Base-by-base conservation (phyloP, 2,888 invertebrate species). In the Lasioglossum malachurum region DNA sequence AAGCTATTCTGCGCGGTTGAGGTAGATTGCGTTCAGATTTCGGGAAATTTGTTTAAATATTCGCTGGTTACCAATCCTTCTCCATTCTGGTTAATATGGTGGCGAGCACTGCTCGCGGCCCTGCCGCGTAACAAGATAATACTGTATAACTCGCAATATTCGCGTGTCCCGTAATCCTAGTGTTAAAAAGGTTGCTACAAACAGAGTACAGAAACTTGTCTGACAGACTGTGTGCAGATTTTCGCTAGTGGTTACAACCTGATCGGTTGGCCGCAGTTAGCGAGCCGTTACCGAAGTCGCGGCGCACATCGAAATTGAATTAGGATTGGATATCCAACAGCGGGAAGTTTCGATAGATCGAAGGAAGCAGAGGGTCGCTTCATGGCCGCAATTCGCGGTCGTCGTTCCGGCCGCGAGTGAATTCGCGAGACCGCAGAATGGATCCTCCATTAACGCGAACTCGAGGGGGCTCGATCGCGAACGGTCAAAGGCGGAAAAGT, bases 371-470 rank as follows among this genome's bases (percentile, higher is more conserved):
- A 49, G 31, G n/a, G 31, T 31, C 73, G 73, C 49, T 31, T 46
- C 73, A 19, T 23, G 41, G 14, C 71, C 44, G n/a, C 38, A 8
- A 19, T 57, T 69, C 57, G 31, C 2, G 41, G 38, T 41, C 1
- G 71, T 38, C 12, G 12, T 12, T 23, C 27, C 41, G 64, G 31
- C 60, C 31, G 16, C 57, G 49, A 14, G 35, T 53, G 76, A 83
- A 83, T 84, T 84, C 78, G 49, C 60, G n/a, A 7, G 14, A 71
- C 75, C 85, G 16, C 79, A 16, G 76, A 31, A 57, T 57, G 16
- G 31, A 38, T 19, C 73, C 14, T 85, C 85, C 85, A 79, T 85
- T 85, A 85, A 75, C 85, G 78, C 27, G 75, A 27, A 49, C 44
- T 35, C 57, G 72, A 44, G 44, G 38, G 19, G 44, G 35, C 44